Conservation (phyloP, 2,113 vertebrate species). For the Prionailurus viverrinus region DNA sequence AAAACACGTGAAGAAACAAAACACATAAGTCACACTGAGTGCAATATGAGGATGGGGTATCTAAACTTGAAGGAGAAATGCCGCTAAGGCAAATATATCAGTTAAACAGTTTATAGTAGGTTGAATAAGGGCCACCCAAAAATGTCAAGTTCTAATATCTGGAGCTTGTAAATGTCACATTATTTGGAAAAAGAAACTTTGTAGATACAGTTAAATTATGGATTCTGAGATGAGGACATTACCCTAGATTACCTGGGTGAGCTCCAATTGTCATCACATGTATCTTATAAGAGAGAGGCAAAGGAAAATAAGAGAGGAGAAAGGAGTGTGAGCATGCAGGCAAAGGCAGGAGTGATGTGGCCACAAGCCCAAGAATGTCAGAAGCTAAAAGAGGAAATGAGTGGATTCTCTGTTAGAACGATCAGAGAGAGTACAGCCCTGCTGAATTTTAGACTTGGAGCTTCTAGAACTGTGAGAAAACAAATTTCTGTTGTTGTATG, state of each 20-base stretch:
- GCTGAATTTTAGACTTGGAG: not conserved
- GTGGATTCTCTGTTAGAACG: not conserved
- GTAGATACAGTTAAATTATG: not conserved
- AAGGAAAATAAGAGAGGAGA: not conserved
- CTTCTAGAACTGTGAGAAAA: not conserved
- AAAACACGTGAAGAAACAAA: not conserved
- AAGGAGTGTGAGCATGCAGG: not conserved
- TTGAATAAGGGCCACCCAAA: not conserved
- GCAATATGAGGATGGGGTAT: not conserved
- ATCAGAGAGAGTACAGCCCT: accelerated
- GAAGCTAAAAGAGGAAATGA: not conserved
- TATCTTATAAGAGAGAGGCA: not conserved
- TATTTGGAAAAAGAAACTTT: not conserved
- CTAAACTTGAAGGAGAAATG: not conserved
- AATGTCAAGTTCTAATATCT: not conserved
- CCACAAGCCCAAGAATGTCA: not conserved
- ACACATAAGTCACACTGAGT: not conserved
- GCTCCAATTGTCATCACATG: not conserved
- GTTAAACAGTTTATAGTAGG: not conserved
- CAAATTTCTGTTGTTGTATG: not conserved
- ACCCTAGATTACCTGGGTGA: not conserved
- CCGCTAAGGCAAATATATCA: not conserved
- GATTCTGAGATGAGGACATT: not conserved
- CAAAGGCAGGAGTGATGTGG: too few relatives aligned
- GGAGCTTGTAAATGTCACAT: not conserved